Conservation (phyloP, 2,113 vertebrate genomes). For the Acrocephalus arundinaceus region DNA sequence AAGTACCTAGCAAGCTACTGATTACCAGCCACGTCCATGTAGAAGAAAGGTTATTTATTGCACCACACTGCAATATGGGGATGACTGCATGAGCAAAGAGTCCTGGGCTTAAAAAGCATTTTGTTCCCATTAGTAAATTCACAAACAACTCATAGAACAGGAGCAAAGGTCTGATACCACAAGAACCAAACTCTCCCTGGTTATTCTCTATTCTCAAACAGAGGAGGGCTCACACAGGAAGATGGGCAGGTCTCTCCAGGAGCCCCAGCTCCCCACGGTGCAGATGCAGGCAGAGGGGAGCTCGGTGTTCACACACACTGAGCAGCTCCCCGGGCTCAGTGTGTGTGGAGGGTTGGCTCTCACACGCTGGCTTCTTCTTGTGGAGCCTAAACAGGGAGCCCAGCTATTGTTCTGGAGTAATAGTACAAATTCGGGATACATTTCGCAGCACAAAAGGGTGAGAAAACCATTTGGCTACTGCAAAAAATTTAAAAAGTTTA, state of each 20-base stretch:
- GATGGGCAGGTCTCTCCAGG: background rate
- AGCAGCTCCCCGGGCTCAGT: background rate
- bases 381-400: background rate
- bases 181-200: background rate
- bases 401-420: background rate
- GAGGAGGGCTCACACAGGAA: background rate
- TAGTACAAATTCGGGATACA: background rate
- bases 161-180: background rate
- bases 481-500: background rate
- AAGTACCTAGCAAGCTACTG: background rate
- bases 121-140: background rate
- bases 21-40: background rate
- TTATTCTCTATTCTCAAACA: background rate
- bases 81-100: background rate
- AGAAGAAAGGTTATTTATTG: slow-evolving; percentile 35
- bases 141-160: background rate
- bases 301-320: rapidly evolving
- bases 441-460: background rate
- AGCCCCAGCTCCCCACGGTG: background rate
- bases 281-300: background rate
- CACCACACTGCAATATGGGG: background rate
- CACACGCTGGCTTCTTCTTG: background rate
- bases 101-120: background rate
- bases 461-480: slow-evolving; percentile 1
- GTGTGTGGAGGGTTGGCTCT: rapidly evolving